A percentile compares a stretch with the other conserved stretches of the same genome.
phyloP scores from a whole-genome alignment of 2,888 invertebrate genomes.

The Drosophila recens region DNA sequence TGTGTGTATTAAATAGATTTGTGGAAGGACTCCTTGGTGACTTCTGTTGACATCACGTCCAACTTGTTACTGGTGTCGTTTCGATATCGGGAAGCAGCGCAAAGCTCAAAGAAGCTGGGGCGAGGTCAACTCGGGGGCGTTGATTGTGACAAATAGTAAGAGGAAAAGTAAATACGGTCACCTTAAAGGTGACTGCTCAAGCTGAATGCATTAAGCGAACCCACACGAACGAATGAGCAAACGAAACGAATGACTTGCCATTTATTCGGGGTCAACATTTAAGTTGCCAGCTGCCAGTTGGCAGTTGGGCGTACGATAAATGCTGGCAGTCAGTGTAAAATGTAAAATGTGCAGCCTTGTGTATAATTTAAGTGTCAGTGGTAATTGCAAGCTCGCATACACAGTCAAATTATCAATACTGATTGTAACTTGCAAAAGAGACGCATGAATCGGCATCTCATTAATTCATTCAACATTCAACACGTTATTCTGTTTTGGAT shows the following conservation, averaged over 20 bases:
- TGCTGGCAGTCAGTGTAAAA: slow-evolving; percentile 17
- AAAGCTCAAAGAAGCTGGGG: background rate
- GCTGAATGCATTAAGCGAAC: slow-evolving; percentile 14
- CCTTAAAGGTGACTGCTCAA: slow-evolving; percentile 22
- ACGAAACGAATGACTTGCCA: slow-evolving; percentile 19
- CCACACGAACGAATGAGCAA: background rate
- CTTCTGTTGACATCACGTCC: slow-evolving; percentile 76
- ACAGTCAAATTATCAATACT: slow-evolving; percentile 11
- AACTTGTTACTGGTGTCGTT: slow-evolving; percentile 67
- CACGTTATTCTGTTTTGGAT: slow-evolving; percentile 5
- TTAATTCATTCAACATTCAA: slow-evolving; percentile 54
- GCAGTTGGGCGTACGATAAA: slow-evolving; percentile 6
- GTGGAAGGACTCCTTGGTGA: slow-evolving; percentile 36
- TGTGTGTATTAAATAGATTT: slow-evolving; percentile 12
- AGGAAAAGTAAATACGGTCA: slow-evolving; percentile 19
- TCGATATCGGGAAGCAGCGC: slow-evolving; percentile 53
- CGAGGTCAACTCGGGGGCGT: slow-evolving; percentile 45
- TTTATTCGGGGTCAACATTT: slow-evolving; percentile 11
- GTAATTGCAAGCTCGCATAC: slow-evolving; percentile 17
- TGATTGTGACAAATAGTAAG: slow-evolving; percentile 44
- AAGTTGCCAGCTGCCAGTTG: background rate
- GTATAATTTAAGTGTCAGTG: slow-evolving; percentile 32
- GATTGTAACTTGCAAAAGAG: slow-evolving; percentile 4
- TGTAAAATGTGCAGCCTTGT: slow-evolving; percentile 12
- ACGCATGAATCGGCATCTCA: slow-evolving; percentile 28